Evolutionary conservation across 1,140 invertebrate species (phyloP).

Genomic region (Macrotrachela quadricornifera): DNA sequence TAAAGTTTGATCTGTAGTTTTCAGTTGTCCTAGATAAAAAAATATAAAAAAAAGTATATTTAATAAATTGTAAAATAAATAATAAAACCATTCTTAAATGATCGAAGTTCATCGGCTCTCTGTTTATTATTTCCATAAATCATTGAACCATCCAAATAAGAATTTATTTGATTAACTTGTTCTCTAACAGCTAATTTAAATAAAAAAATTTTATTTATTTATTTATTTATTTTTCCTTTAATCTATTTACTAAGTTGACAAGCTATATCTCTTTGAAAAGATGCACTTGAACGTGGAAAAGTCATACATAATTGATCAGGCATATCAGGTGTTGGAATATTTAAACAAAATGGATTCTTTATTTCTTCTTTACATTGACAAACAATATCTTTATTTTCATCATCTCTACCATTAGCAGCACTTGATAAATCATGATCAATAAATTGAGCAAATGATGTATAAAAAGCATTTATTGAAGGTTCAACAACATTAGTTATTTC

Average conservation of each 20-base stretch:
- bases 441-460: constrained; percentile 51
- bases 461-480: not conserved
- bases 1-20: too few species aligned
- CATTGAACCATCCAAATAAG: constrained; percentile 58
- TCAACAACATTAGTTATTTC: too few species aligned
- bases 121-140: constrained; percentile 43
- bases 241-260: too few species aligned
- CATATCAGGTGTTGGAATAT: constrained; percentile 3
- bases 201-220: too few species aligned
- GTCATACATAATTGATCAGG: constrained; percentile 4
- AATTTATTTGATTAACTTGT: constrained; percentile 54
- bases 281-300: not conserved
- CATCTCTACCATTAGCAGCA: constrained; percentile 10
- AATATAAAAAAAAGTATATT: too few species aligned
- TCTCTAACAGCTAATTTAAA: constrained; percentile 21
- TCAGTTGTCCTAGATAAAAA: too few species aligned
- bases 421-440: constrained; percentile 13
- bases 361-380: not conserved
- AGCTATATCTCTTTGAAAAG: not conserved
- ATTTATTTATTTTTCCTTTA: too few species aligned
- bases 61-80: too few species aligned
- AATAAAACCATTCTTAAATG: not conserved
- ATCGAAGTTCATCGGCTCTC: not conserved
- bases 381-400: not conserved
- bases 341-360: not conserved